A percentile compares a stretch with the other conserved stretches of the same genome.
Conservation (phyloP, 2,888 invertebrate species). For the Meiosimyza decipiens region DNA sequence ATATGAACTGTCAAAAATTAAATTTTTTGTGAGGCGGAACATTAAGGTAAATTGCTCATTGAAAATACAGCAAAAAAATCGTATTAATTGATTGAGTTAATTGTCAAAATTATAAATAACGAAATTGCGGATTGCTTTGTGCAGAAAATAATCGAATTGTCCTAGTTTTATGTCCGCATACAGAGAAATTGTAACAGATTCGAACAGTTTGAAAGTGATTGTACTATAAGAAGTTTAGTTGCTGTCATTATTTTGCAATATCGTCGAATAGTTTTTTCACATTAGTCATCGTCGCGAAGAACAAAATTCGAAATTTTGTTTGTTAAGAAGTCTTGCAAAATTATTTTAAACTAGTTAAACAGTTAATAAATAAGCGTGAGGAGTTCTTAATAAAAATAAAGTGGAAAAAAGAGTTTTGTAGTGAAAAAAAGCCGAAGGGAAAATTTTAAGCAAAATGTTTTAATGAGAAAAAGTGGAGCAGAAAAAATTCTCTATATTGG, state of each 20-base stretch:
- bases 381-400: not conserved
- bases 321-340: constrained; percentile 7
- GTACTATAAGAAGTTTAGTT: not conserved
- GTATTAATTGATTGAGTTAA: no score
- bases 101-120: no score
- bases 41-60: no score
- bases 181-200: constrained; percentile 26
- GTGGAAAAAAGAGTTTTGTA: not conserved
- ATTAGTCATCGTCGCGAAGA: constrained; percentile 25
- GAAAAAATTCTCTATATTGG: constrained; percentile 22
- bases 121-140: no score
- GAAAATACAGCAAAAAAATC: no score
- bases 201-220: constrained; percentile 2
- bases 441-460: constrained; percentile 13
- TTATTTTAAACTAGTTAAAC: constrained; percentile 4
- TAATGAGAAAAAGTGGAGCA: constrained; percentile 1
- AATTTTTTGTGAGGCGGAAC: no score
- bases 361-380: constrained; percentile 9
- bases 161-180: constrained; percentile 15
- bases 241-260: constrained; percentile 7
- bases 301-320: constrained; percentile 14
- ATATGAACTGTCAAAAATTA: no score
- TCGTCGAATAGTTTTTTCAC: constrained; percentile 20
- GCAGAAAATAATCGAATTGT: constrained; percentile 6
- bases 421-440: not conserved